These are phyloP conservation scores for Anneissia japonica DNA, from an alignment of 35 echinoderm and acorn worm species.

Conservation along the genomic window DNA sequence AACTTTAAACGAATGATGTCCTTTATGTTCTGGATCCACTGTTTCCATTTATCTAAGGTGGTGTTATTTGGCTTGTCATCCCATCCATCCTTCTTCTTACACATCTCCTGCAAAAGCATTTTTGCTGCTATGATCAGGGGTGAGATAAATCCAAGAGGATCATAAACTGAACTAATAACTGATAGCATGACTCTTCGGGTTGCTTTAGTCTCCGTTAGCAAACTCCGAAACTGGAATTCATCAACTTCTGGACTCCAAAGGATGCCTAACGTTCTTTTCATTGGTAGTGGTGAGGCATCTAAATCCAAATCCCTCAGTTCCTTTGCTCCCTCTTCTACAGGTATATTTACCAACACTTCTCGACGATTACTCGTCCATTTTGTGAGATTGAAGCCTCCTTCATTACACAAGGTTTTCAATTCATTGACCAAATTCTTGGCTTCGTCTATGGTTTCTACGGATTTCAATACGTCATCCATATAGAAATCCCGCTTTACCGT, in stretches of 20 bases:
- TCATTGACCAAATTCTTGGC: conserved; percentile 21
- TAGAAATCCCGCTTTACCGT: conserved; percentile 45
- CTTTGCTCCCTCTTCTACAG: conserved; percentile 26
- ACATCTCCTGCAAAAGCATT: conserved; percentile 32
- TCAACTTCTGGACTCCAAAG: conserved; percentile 46
- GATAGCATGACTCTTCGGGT: conserved; percentile 41
- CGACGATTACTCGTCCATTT: conserved; percentile 37
- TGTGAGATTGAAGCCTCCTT: conserved; percentile 54
- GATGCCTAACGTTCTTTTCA: conserved; percentile 58
- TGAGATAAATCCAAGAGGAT: conserved; percentile 43
- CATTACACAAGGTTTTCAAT: conserved; percentile 4
- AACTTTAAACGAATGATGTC: too few species aligned
- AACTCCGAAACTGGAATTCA: conserved; percentile 30
- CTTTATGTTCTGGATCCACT: conserved; percentile 26
- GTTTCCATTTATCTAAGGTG: conserved; percentile 21
- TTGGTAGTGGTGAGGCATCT: conserved; percentile 13
- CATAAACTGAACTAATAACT: conserved; percentile 41
- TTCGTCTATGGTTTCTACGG: conserved; percentile 7
- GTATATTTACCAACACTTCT: conserved; percentile 33
- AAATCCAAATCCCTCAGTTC: conserved; percentile 24
- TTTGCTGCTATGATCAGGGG: conserved; percentile 28
- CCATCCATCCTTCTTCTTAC: conserved; percentile 7
- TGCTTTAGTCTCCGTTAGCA: conserved; percentile 20
- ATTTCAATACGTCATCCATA: conserved; percentile 60
- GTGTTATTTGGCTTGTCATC: conserved; percentile 33